Percentiles rank a stretch among this genome's conserved stretches.
These are phyloP conservation scores for Pygoscelis antarcticus DNA, from an alignment of 2,113 vertebrate species.

Conservation along the genomic window DNA sequence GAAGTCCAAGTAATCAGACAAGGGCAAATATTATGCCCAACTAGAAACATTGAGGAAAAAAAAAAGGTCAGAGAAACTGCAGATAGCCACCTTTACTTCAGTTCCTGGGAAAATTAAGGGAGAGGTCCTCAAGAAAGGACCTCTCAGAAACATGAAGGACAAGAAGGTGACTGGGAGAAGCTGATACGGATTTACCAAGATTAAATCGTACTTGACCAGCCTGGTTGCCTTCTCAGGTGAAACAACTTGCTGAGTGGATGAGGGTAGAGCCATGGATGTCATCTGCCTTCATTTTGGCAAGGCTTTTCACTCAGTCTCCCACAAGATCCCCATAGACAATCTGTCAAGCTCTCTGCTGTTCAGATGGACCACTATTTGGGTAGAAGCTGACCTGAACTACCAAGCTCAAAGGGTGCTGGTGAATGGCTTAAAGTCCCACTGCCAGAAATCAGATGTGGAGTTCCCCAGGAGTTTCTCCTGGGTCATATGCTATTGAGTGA, in stretches of 20 bases:
- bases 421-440: neutral
- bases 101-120: neutral
- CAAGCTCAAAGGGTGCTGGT: neutral
- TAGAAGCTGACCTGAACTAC: neutral
- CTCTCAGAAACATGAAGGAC: neutral
- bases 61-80: neutral
- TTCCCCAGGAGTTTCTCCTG: neutral
- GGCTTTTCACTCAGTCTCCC: neutral
- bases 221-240: neutral
- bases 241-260: neutral
- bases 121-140: neutral
- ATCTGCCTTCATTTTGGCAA: neutral
- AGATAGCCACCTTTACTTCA: neutral
- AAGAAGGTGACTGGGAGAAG: neutral
- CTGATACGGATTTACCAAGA: neutral
- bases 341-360: neutral
- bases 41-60: neutral
- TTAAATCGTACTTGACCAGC: neutral
- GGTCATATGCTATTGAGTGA: neutral
- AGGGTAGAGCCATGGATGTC: neutral
- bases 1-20: neutral
- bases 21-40: neutral
- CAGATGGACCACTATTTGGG: neutral
- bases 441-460: neutral
- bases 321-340: neutral